These are phyloP conservation scores for Melanostoma mellinum DNA, from an alignment of 2,888 invertebrate species.

Conservation along the genomic window DNA sequence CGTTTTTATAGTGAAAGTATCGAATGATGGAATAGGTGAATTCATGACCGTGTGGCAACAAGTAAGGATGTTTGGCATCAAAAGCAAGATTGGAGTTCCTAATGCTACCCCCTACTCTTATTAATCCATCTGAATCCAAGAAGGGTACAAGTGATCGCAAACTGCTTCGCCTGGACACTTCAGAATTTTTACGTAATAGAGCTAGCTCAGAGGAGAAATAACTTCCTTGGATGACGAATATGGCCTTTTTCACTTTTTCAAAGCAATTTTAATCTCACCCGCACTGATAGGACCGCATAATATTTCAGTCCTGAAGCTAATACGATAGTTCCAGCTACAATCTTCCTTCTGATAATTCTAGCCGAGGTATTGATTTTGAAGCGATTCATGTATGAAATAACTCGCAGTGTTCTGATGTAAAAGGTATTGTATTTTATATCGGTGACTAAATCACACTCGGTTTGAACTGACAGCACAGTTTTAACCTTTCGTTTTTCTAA, in stretches of 20 bases:
- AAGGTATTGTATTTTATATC: no score
- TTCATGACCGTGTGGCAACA: slow-evolving; percentile 5
- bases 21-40: background rate
- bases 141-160: background rate
- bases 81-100: slow-evolving; percentile 6
- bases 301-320: slow-evolving; percentile 3
- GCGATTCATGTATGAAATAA: no score
- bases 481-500: slow-evolving; percentile 7
- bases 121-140: slow-evolving; percentile 14
- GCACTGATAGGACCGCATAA: slow-evolving; percentile 5
- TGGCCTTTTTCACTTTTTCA: slow-evolving; percentile 8
- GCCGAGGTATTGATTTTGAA: no score
- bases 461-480: no score
- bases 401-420: no score
- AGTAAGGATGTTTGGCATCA: slow-evolving; percentile 9
- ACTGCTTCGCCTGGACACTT: slow-evolving; percentile 5
- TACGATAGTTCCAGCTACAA: background rate
- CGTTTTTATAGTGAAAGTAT: slow-evolving; percentile 21
- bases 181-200: background rate
- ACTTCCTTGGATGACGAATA: background rate
- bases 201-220: background rate
- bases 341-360: no score
- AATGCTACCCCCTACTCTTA: slow-evolving; percentile 14
- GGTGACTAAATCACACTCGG: no score
- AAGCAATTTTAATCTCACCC: slow-evolving; percentile 23